A percentile compares a stretch with the other conserved stretches of the same genome.
These are phyloP conservation scores for Philopotamus ludificatus DNA, from an alignment of 1,140 invertebrate genomes.

Conservation along the genomic window DNA sequence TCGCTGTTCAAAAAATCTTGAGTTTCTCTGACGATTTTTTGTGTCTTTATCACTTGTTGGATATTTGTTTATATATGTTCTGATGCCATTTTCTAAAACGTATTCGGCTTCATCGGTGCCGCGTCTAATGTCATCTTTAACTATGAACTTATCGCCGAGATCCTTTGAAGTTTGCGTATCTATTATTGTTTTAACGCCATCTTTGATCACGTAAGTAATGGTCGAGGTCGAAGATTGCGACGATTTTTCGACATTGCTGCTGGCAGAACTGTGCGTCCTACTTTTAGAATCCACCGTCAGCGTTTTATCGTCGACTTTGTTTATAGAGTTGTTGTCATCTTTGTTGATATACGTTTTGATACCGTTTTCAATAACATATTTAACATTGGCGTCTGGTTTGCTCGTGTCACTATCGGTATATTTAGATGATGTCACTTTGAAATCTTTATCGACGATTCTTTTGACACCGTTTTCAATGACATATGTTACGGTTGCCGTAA, in stretches of 20 bases:
- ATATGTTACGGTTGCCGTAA: constrained; percentile 21
- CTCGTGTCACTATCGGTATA: constrained; percentile 6
- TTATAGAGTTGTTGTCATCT: not conserved
- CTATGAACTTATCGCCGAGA: not conserved
- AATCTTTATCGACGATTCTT: constrained; percentile 19
- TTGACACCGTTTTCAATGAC: constrained; percentile 40
- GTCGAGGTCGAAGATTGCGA: not conserved
- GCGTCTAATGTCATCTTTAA: constrained; percentile 4
- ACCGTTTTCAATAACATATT: constrained; percentile 35
- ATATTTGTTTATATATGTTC: not conserved
- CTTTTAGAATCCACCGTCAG: not conserved
- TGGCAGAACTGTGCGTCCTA: not conserved
- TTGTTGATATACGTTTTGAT: constrained; percentile 33
- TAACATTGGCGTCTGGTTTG: not conserved
- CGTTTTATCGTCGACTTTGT: not conserved
- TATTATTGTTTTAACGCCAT: constrained; percentile 28
- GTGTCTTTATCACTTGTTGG: constrained; percentile 2
- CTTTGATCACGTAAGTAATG: constrained; percentile 47
- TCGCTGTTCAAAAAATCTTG: not conserved
- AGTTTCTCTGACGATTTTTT: not conserved
- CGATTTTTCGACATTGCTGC: constrained; percentile 17
- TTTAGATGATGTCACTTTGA: not conserved
- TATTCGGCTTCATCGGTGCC: constrained; percentile 5
- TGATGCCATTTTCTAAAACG: constrained; percentile 34
- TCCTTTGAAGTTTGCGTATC: not conserved